Base-by-base conservation (phyloP, 2,888 invertebrate genomes). In the Adineta ricciae region DNA sequence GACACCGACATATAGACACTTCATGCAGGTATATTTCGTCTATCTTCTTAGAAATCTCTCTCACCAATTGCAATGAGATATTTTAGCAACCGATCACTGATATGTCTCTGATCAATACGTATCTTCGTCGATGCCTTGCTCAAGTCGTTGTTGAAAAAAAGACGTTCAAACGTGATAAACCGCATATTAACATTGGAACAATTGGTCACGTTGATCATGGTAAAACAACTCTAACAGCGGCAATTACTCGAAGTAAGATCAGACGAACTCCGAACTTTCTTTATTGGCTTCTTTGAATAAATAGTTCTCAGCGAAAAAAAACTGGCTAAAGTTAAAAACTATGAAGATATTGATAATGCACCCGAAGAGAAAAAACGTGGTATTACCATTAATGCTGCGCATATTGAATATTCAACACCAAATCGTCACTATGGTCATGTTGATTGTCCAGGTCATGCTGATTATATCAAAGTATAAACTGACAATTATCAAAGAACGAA, bases 381-480 rank as follows among this genome's bases (percentile, higher is more conserved):
- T 87, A 97, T 98, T 88, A 98, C 98, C 2, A 98, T 98, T 88
- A 98, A 98, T 91, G 96, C 96, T 0, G 96, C 90, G 56, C 95
- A 96, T 90, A 93, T 98, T 86, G 96, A 97, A 90, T 98, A 98
- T 88, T 94, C 95, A 89, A 98, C 97, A 7, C 94, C 94, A 87
- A 93, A 92, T 36, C 93, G 97, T 84, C 97, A 98, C 92, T 98
- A 98, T 90, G 95, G 95, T 64, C 97, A 98, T 90, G 96, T 96
- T 0, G 98, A 98, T 91, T 98, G 98, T 89, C 97, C 98, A 9
- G 98, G 96, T n/a, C 99, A 99, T 92, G 96, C 96, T 54, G 99
- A 99, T 93, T 99, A 97, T 89, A 97, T 99, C 87, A 99, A 99
- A 78, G 73, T 78, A 78, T 38, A 38, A 16, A 32, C 2, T 4